phyloP scores from a whole-genome alignment of 2,888 invertebrate species.

The Tenthredo livida region DNA sequence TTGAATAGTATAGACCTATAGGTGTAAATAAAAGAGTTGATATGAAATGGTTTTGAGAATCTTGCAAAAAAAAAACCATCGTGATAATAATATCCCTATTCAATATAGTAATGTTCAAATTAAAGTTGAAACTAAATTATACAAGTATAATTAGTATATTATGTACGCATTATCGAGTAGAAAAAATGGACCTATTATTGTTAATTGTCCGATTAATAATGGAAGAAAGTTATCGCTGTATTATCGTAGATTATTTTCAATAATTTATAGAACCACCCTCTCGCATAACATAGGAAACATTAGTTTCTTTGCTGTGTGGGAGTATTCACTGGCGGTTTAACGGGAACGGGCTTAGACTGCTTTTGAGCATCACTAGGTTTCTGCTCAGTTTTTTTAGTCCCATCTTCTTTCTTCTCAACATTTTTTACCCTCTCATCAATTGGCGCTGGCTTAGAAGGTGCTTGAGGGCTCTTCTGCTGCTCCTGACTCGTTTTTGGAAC shows the following conservation, averaged over 20 bases:
- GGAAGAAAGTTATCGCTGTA: not conserved
- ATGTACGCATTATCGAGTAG: not conserved
- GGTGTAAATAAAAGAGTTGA: not conserved
- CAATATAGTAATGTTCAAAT: not conserved
- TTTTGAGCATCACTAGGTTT: not conserved
- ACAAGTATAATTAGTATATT: not conserved
- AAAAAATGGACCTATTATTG: not conserved
- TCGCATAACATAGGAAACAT: not conserved
- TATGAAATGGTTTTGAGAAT: not conserved
- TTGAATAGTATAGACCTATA: not conserved
- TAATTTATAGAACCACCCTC: not conserved
- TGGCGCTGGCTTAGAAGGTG: not conserved
- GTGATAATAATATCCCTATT: not conserved
- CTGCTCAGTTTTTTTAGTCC: not conserved
- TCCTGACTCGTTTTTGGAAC: not conserved
- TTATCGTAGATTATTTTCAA: not conserved
- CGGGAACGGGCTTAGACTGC: not conserved
- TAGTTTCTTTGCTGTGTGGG: not conserved
- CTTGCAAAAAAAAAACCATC: not conserved
- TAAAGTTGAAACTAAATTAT: slow-evolving; percentile 14
- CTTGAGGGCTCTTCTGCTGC: not conserved
- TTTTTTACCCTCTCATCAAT: not conserved
- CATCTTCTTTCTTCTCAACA: not conserved
- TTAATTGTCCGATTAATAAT: slow-evolving; percentile 10
- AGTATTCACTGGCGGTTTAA: not conserved